phyloP scores from a whole-genome alignment of 2,888 invertebrate species.

The Mylabris sibirica region DNA sequence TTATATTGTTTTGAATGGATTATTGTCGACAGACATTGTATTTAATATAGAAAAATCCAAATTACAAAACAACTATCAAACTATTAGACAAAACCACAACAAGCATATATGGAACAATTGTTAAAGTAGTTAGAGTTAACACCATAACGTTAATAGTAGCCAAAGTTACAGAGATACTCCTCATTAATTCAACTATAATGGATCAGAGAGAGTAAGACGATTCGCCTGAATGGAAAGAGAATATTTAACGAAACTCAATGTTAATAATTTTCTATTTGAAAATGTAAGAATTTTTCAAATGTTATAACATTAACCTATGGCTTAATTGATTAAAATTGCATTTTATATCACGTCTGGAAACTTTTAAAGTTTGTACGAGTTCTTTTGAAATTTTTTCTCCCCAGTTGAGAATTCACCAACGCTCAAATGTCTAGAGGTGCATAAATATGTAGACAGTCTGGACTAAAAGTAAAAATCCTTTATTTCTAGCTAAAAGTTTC shows the following conservation, averaged over 20 bases:
- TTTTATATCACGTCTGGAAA: neutral
- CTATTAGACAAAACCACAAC: conserved; percentile 1
- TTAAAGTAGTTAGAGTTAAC: neutral
- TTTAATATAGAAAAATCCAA: neutral
- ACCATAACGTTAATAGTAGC: neutral
- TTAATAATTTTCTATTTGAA: neutral
- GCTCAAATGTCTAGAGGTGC: neutral
- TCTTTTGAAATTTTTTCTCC: neutral
- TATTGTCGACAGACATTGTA: neutral
- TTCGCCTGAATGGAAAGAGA: neutral
- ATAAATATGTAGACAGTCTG: neutral
- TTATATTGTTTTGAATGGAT: neutral
- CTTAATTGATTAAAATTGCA: conserved; percentile 5
- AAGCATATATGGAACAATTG: neutral
- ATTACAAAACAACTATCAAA: neutral
- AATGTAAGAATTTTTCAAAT: neutral
- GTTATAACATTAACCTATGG: neutral
- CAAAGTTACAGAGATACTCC: neutral
- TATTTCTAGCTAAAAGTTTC: neutral
- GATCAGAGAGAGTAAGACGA: neutral
- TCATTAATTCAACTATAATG: neutral
- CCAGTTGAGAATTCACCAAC: neutral
- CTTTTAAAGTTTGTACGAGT: neutral
- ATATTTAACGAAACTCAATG: neutral
- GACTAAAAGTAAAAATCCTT: neutral